Evolutionary conservation across 2,888 invertebrate species (phyloP), one percentile per base, ranked within the genome.

Genomic region (Amorpha juglandis): DNA sequence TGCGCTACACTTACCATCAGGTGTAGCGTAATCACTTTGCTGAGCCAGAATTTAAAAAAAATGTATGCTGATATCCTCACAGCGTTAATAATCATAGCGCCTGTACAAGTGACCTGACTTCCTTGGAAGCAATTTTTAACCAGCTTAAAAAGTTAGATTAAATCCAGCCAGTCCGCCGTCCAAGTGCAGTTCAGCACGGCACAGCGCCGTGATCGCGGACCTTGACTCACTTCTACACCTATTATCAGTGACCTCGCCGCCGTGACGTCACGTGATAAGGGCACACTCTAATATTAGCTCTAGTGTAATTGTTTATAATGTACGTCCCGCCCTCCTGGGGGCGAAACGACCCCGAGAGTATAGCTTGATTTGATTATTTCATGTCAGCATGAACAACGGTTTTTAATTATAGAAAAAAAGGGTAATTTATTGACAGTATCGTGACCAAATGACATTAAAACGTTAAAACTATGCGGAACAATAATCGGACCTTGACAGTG

Each of bases 151-250:
- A n/a, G n/a, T n/a, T n/a, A n/a, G 33, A 0, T 7, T 33, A 51
- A 21, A 12, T 33, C 47, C 38, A 38, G 9, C 6, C 19, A 19
- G 58, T 42, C 38, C 19, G 42, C 12, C 2, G 58, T 19, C 42
- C 73, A 77, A 77, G 78, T 78, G 77, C 75, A 72, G 63, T 65
- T 58, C 53, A 68, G 72, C 76, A 78, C 73, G 72, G 33, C 63
- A 63, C 52, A 65, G 19, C 58, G 63, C 52, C 65, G 66, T 68
- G 73, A 66, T 62, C 42, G 14, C 33, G 48, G 68, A 65, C 79
- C 80, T 80, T 80, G 78, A 78, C 75, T 77, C 67, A 66, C 63
- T 63, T 66, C 3, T 47, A 51, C 55, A 58, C 21, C 53, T n/a
- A 66, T 66, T 66, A 66, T 66, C 66, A 21, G 14, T 19, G 45